These are phyloP conservation scores for Napeogenes inachia DNA, from an alignment of 2,888 invertebrate genomes.

Conservation along the genomic window DNA sequence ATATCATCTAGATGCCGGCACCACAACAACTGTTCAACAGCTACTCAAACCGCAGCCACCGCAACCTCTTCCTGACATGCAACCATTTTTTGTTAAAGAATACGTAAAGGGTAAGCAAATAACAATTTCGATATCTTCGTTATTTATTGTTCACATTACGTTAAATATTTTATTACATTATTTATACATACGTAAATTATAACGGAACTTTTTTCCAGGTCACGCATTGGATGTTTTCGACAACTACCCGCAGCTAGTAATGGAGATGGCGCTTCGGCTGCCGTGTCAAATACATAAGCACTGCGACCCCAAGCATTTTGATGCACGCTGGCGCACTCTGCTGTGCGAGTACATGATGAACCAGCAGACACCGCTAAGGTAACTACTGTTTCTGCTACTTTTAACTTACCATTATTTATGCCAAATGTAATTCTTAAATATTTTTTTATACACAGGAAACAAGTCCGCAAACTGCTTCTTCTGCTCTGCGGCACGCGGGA, in stretches of 20 bases:
- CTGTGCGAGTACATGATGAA: constrained; percentile 98
- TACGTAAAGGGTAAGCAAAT: constrained; percentile 85
- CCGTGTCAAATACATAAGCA: constrained; percentile 95
- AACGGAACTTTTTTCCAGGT: constrained; percentile 56
- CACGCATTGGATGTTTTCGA: constrained; percentile 95
- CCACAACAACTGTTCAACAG: constrained; percentile 78
- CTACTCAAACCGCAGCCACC: constrained; percentile 89
- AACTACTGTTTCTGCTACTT: constrained; percentile 6
- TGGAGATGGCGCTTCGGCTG: constrained; percentile 94
- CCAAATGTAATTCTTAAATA: constrained; percentile 33
- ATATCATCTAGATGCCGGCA: constrained; percentile 43
- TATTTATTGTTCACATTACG: neutral
- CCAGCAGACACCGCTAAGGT: constrained; percentile 89
- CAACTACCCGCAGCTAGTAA: constrained; percentile 94
- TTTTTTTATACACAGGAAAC: constrained; percentile 76
- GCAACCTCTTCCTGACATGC: constrained; percentile 93
- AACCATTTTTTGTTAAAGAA: constrained; percentile 94
- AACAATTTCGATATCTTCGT: neutral
- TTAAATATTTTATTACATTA: neutral
- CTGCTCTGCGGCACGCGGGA: constrained; percentile 97
- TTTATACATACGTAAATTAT: neutral
- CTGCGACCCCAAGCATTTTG: constrained; percentile 79
- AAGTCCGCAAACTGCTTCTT: constrained; percentile 93
- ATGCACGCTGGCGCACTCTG: constrained; percentile 85
- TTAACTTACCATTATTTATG: too few species aligned